phyloP scores from a whole-genome alignment of 1,140 invertebrate genomes.

The Diabrotica virgifera region DNA sequence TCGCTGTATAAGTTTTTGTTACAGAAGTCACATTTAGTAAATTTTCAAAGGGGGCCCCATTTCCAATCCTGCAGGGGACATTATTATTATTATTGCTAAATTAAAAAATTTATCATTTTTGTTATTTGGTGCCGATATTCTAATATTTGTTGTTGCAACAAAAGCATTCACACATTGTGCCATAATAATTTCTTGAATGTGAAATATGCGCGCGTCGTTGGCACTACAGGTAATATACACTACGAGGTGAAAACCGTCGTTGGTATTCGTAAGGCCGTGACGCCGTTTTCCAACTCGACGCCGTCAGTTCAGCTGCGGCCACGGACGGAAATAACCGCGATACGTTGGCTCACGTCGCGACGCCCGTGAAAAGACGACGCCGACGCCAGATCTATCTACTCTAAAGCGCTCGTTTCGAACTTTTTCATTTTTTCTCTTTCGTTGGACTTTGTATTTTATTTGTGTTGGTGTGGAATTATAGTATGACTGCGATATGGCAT shows the following conservation, averaged over 20 bases:
- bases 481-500: conserved; percentile 37
- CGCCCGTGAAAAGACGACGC: conserved; percentile 27
- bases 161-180: too few species aligned
- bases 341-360: conserved; percentile 28
- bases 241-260: background rate
- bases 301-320: conserved; percentile 39
- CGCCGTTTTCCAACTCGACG: conserved; percentile 23
- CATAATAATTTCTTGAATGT: background rate
- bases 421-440: conserved; percentile 3
- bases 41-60: too few species aligned
- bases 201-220: conserved; percentile 24
- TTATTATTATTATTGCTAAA: too few species aligned
- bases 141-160: too few species aligned
- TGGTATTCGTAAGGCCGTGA: conserved; percentile 18
- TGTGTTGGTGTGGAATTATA: conserved; percentile 29
- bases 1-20: too few species aligned
- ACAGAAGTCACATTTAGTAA: too few species aligned
- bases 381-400: conserved; percentile 8
- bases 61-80: too few species aligned
- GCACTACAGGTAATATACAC: conserved; percentile 28
- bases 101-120: too few species aligned
- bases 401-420: conserved; percentile 26
- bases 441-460: background rate
- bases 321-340: conserved; percentile 42
- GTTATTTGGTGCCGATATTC: too few species aligned